Evolutionary conservation across 2,797 vertebrate genomes (phyloP), one percentile per base, ranked within the genome.

Genomic region (Threskiornis aethiopicus): DNA sequence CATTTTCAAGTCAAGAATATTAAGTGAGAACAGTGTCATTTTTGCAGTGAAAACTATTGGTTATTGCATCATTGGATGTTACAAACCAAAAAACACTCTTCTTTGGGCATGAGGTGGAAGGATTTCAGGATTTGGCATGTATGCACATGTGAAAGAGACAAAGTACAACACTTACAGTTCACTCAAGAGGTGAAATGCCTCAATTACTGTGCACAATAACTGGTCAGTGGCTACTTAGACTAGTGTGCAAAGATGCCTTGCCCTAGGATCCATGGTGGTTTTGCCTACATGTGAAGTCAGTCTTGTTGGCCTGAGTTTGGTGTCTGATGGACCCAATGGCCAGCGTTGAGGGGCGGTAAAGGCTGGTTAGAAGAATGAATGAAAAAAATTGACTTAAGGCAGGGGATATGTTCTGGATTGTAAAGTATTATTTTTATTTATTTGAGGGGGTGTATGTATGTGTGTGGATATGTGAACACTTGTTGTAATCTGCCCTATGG

Each of bases 401-500:
- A 65, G 51, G 4, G 7, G 1, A 17, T 35, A 29, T 20, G 20
- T 77, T 84, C 65, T 81, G 31, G 24, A 12, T 28, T 82, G 33
- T 44, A 19, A 42, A 79, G 4, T 26, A 13, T 33, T 52, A 7
- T 7, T 85, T 73, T 20, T 15, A 20, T 72, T 87, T 42, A 22
- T 65, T 49, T 41, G 7, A 4, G 3, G 5, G 22, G 5, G 18
- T 7, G 18, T 5, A 26, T 31, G 52, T 5, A 18, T 18, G 14
- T 49, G 15, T 42, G 21, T 47, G 28, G 31, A 20, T 61, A 24
- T 35, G 52, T 46, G 75, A 64, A 33, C 26, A 21, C 22, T 51
- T 33, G 10, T 19, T n/a, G 12, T 35, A 44, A 61, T 24, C 11
- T 0, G 0, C 5, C 39, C 15, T n/a, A 11, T n/a, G 20, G 12